Percentiles rank a stretch among this genome's conserved stretches.
phyloP scores from a whole-genome alignment of 2,113 vertebrate genomes.

The Heloderma charlesbogerti region DNA sequence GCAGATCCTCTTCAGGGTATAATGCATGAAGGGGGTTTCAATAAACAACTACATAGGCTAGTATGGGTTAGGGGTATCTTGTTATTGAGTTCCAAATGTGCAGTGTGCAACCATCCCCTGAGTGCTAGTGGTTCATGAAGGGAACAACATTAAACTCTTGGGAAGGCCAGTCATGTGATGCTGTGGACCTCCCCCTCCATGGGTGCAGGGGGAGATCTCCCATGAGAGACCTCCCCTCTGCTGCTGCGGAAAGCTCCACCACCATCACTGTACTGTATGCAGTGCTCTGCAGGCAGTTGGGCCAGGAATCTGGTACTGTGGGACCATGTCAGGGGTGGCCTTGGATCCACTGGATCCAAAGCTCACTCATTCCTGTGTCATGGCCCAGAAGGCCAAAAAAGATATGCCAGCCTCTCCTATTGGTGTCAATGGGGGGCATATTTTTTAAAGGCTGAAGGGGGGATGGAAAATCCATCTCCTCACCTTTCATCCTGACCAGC shows the following conservation, averaged over 20 bases:
- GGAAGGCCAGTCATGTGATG: neutral
- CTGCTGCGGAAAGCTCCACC: neutral
- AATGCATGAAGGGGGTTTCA: neutral
- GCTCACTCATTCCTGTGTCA: neutral
- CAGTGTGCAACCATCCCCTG: no score
- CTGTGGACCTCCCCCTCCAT: no score
- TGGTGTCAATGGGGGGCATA: no score
- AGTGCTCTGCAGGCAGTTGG: neutral
- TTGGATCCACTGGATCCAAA: no score
- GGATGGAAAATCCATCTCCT: neutral
- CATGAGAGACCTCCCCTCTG: neutral
- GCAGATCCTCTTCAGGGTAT: neutral
- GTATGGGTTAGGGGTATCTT: neutral
- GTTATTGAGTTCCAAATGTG: no score
- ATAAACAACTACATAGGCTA: no score
- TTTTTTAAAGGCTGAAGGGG: neutral
- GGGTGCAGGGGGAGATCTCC: neutral
- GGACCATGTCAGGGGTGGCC: neutral
- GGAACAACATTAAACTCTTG: neutral
- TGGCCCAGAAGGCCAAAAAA: neutral
- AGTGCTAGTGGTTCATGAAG: neutral
- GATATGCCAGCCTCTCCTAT: neutral
- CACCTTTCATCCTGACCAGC: neutral
- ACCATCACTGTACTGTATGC: neutral
- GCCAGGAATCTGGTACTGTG: neutral